Evolutionary conservation across 2,888 invertebrate species (phyloP).

Genomic region (Coelinius sp.): DNA sequence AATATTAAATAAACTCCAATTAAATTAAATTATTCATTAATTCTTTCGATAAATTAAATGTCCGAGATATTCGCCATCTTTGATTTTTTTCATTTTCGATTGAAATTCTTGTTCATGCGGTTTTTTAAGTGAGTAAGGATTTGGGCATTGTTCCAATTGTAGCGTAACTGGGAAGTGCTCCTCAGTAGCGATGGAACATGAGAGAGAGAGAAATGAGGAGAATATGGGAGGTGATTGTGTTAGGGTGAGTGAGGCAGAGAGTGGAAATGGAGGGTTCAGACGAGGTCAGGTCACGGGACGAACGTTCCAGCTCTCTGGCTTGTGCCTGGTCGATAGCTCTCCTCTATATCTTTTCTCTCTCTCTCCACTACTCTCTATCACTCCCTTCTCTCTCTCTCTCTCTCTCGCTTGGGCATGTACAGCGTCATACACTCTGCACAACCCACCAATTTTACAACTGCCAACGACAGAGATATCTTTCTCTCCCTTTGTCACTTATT

Average conservation of each 20-base stretch:
- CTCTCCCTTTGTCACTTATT: background rate
- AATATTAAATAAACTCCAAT: too few relatives aligned
- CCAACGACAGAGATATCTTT: conserved; percentile 5
- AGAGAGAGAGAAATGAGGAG: conserved; percentile 21
- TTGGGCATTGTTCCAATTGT: conserved; percentile 1
- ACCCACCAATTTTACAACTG: conserved; percentile 9
- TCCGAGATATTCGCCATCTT: too few relatives aligned
- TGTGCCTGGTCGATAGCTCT: conserved; percentile 44
- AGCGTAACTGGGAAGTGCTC: conserved; percentile 36
- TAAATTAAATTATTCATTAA: too few relatives aligned
- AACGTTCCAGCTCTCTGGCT: conserved; percentile 44
- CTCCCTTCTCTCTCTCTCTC: background rate
- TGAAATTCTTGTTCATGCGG: too few relatives aligned
- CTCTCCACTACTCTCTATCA: background rate
- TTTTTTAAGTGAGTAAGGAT: too few relatives aligned
- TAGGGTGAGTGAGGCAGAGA: conserved; percentile 55
- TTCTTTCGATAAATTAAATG: too few relatives aligned
- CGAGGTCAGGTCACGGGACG: conserved; percentile 70
- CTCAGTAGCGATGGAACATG: conserved; percentile 10
- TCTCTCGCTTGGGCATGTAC: background rate
- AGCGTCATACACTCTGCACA: background rate
- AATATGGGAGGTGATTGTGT: conserved; percentile 56
- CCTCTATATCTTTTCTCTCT: conserved; percentile 39
- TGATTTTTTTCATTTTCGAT: too few relatives aligned
- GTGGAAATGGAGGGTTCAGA: conserved; percentile 66